Evolutionary conservation across 1,140 invertebrate genomes (phyloP).

Genomic region (Drosophila insularis): DNA sequence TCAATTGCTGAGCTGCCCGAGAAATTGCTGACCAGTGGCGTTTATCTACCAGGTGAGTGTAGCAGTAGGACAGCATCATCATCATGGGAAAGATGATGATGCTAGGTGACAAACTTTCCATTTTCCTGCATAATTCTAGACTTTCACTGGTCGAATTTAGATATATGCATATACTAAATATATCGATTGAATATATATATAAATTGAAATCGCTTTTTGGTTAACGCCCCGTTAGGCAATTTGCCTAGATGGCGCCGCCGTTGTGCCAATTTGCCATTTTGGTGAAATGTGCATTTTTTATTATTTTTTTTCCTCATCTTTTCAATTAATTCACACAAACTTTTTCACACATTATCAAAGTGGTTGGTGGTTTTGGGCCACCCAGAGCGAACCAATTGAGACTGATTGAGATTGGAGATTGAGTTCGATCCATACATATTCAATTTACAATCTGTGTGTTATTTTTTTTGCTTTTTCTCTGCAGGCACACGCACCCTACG

Average conservation of each 20-base stretch:
- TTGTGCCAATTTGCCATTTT: slow-evolving; percentile 1
- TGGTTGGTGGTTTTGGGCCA: slow-evolving; percentile 46
- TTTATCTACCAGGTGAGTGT: slow-evolving; percentile 84
- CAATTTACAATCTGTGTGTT: neutral
- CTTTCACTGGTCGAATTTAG: slow-evolving; percentile 55
- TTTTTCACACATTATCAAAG: slow-evolving; percentile 76
- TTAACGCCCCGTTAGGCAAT: slow-evolving; percentile 61
- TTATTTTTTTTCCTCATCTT: slow-evolving; percentile 9
- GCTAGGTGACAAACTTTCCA: slow-evolving; percentile 66
- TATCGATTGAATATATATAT: slow-evolving; percentile 40
- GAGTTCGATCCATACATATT: slow-evolving; percentile 37
- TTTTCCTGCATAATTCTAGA: slow-evolving; percentile 72
- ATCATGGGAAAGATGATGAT: neutral
- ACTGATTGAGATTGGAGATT: slow-evolving; percentile 35
- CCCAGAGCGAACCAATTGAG: slow-evolving; percentile 67
- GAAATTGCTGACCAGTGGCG: slow-evolving; percentile 84
- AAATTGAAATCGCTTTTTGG: slow-evolving; percentile 60
- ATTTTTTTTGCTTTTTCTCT: slow-evolving; percentile 9
- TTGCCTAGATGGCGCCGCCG: slow-evolving; percentile 30
- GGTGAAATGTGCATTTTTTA: slow-evolving; percentile 28
- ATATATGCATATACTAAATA: slow-evolving; percentile 13
- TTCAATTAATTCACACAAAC: slow-evolving; percentile 76
- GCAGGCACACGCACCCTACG: slow-evolving; percentile 81
- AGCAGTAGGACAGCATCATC: neutral
- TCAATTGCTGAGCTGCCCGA: slow-evolving; percentile 84